These are phyloP conservation scores for Cavia aperea DNA, from an alignment of 2,113 vertebrate species.

Conservation along the genomic window DNA sequence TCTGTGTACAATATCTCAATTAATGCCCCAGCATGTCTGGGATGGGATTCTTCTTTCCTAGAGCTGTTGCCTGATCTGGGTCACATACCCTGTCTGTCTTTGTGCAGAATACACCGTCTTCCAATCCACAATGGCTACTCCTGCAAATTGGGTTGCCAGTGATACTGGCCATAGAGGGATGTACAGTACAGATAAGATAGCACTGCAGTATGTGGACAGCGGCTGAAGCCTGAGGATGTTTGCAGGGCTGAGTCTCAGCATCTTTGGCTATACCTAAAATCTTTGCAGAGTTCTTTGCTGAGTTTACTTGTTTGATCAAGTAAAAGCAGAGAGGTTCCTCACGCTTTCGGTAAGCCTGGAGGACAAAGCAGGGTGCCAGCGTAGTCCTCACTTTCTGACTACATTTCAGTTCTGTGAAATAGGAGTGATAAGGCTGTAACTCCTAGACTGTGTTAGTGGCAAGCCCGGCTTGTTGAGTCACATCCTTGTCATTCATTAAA, in stretches of 20 bases:
- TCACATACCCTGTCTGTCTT: accelerated
- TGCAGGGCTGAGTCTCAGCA: not conserved
- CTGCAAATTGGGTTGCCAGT: accelerated
- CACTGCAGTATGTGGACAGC: not conserved
- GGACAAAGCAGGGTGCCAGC: not conserved
- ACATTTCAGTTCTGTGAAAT: not conserved
- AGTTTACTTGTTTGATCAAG: not conserved
- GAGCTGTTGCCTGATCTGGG: not conserved
- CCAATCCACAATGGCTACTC: not conserved
- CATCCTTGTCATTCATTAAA: not conserved
- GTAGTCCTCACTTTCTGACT: not conserved
- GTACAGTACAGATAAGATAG: accelerated
- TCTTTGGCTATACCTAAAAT: not conserved
- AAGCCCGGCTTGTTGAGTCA: accelerated
- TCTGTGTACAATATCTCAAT: not conserved
- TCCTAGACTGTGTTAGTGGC: not conserved
- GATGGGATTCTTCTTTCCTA: not conserved
- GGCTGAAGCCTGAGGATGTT: not conserved
- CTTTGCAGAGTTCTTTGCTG: not conserved
- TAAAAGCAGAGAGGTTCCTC: not conserved
- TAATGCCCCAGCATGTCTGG: not conserved
- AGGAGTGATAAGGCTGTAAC: not conserved
- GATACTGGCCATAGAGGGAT: not conserved
- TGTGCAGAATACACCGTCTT: not conserved
- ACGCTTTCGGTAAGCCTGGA: not conserved